Base-by-base conservation (phyloP, 2,888 invertebrate genomes). In the Andrena chrysosceles region DNA sequence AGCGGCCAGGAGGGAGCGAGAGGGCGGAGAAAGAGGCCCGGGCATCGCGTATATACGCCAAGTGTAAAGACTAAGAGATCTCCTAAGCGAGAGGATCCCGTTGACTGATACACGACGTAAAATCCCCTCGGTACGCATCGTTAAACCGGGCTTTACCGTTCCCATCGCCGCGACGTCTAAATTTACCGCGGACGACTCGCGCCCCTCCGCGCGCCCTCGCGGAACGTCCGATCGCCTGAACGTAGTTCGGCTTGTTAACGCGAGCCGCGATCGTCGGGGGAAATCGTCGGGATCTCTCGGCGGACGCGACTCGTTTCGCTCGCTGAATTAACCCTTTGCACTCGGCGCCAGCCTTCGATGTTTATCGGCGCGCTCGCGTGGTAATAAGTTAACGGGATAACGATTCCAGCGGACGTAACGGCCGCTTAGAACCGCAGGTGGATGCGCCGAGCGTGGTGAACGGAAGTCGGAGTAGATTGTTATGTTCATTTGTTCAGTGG, bases 71-170 rank as follows among this genome's bases (percentile, higher is more conserved):
- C 85, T 78, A 66, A 68, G 82, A 77, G 86, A 87, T 85, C 77
- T 70, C 73, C 63, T 78, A 68, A 85, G 85, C 76, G 85, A 83
- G 79, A 76, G 82, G 64, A 71, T 80, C 79, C 66, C 69, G 89
- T 80, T 82, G 83, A 85, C 85, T 87, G 87, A 87, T 87, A 88
- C 89, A 88, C 86, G 83, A 77, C 88, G 88, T 89, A 88, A 91
- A 90, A 87, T 88, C 89, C 84, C 81, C 10, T 1, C 56, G 23
- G 84, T 81, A 79, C 84, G 85, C 86, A 75, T 88, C 89, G 90
- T 90, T 90, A 88, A 90, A 77, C 85, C 71, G 67, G 42, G 84
- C 83, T 88, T 90, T 85, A 88, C 84, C 86, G 87, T 84, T 84
- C 73, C 79, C 85, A 81, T 84, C 84, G 76, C 64, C 64, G 70